phyloP scores from a whole-genome alignment of 2,888 invertebrate genomes.

The Rhamnusium bicolor region DNA sequence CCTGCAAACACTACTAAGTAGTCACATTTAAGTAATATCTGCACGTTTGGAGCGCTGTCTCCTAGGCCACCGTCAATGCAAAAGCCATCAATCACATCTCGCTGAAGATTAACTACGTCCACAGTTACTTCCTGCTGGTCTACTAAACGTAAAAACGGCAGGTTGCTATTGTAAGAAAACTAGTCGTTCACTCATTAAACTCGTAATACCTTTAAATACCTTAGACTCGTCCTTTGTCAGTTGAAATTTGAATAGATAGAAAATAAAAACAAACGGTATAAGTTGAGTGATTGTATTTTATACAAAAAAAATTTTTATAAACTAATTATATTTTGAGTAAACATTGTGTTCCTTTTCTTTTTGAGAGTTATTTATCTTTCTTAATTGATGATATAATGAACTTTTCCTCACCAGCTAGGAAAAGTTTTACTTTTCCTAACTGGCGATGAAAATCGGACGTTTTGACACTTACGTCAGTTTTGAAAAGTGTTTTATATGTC shows the following conservation, averaged over 20 bases:
- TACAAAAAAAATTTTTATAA: no score
- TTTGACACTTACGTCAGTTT: no score
- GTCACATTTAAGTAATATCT: constrained; percentile 24
- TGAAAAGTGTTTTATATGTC: no score
- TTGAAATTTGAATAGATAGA: not conserved
- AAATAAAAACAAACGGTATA: no score
- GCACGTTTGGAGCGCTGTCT: constrained; percentile 33
- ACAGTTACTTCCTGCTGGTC: constrained; percentile 63
- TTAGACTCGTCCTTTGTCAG: not conserved
- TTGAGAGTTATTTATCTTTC: no score
- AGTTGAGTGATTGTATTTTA: no score
- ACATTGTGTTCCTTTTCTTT: no score
- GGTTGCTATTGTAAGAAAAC: constrained; percentile 62
- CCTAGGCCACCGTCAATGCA: constrained; percentile 13
- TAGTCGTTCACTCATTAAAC: constrained; percentile 59
- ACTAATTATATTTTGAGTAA: no score
- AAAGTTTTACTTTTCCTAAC: no score
- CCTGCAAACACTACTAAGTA: not conserved
- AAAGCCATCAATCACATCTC: constrained; percentile 58
- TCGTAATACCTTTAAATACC: constrained; percentile 59
- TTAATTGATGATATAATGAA: no score
- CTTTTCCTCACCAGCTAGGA: no score
- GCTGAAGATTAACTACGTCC: constrained; percentile 58
- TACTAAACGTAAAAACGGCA: constrained; percentile 62
- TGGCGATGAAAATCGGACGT: no score